Evolutionary conservation across 1,140 invertebrate species (phyloP).

Genomic region (Platyura marginata): DNA sequence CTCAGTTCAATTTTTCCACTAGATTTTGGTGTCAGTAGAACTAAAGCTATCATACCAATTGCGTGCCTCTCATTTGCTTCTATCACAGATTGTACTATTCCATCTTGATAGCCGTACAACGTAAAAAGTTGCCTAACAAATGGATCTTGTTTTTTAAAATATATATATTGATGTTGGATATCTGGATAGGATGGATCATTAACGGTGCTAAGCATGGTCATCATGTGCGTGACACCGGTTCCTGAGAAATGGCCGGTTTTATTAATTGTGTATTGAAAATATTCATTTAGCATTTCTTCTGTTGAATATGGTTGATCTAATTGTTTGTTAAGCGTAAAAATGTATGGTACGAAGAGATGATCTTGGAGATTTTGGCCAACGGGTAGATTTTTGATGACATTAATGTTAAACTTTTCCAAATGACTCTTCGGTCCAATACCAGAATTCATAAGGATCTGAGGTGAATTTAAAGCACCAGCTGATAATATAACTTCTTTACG

Average conservation of each 20-base stretch:
- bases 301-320: conserved; percentile 18
- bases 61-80: background rate
- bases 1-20: conserved; percentile 28
- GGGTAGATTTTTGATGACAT: conserved; percentile 32
- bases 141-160: background rate
- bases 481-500: conserved; percentile 41
- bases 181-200: conserved; percentile 76
- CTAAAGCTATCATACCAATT: conserved; percentile 16
- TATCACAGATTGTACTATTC: conserved; percentile 15
- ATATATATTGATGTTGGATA: conserved; percentile 44
- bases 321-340: conserved; percentile 21
- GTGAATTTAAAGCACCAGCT: conserved; percentile 35
- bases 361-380: conserved; percentile 57
- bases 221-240: conserved; percentile 56
- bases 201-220: conserved; percentile 35
- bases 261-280: conserved; percentile 31
- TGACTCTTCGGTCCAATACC: conserved; percentile 26
- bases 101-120: background rate
- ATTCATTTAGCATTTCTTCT: background rate
- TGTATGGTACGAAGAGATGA: conserved; percentile 27
- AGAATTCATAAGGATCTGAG: conserved; percentile 36
- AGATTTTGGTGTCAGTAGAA: conserved; percentile 29
- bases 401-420: conserved; percentile 24
- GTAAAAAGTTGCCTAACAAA: background rate
- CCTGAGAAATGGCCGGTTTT: conserved; percentile 55